Conservation (phyloP, 2,888 invertebrate species). For the Amaurobius ferox region DNA sequence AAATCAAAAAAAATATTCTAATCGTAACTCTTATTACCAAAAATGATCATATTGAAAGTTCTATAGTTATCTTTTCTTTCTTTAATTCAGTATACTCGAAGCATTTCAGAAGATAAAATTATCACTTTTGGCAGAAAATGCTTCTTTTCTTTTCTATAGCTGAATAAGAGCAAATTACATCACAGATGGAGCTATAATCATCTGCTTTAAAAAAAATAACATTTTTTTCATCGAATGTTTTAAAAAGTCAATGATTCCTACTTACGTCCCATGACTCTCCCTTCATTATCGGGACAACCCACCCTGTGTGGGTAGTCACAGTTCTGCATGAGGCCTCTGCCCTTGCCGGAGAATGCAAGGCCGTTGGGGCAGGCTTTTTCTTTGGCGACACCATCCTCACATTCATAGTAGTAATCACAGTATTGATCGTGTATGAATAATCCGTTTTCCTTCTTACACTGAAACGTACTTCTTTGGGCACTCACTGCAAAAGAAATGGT, state of each 20-base stretch:
- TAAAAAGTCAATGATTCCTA: conserved; percentile 11
- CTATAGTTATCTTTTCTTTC: too few species aligned
- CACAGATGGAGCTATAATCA: too few species aligned
- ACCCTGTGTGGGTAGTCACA: conserved; percentile 75
- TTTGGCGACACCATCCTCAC: conserved; percentile 86
- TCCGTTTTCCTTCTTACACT: conserved; percentile 55
- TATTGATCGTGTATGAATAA: conserved; percentile 79
- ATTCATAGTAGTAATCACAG: conserved; percentile 92
- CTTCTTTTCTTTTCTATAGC: too few species aligned
- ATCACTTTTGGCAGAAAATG: too few species aligned
- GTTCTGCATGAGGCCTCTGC: conserved; percentile 77
- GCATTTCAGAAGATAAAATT: too few species aligned
- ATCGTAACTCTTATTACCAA: too few species aligned
- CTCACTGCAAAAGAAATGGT: conserved; percentile 17
- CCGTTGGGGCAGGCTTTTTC: conserved; percentile 94
- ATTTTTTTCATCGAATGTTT: too few species aligned
- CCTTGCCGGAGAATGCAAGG: conserved; percentile 91
- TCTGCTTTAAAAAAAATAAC: too few species aligned
- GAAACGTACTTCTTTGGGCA: conserved; percentile 21
- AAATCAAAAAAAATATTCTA: too few species aligned
- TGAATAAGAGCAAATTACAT: too few species aligned
- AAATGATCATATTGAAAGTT: too few species aligned
- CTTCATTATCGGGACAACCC: conserved; percentile 74
- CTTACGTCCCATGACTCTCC: conserved; percentile 74
- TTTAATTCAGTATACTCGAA: too few species aligned